These are phyloP conservation scores for Mormyrops boulengeri DNA, from an alignment of 2,797 vertebrate species.

Conservation along the genomic window DNA sequence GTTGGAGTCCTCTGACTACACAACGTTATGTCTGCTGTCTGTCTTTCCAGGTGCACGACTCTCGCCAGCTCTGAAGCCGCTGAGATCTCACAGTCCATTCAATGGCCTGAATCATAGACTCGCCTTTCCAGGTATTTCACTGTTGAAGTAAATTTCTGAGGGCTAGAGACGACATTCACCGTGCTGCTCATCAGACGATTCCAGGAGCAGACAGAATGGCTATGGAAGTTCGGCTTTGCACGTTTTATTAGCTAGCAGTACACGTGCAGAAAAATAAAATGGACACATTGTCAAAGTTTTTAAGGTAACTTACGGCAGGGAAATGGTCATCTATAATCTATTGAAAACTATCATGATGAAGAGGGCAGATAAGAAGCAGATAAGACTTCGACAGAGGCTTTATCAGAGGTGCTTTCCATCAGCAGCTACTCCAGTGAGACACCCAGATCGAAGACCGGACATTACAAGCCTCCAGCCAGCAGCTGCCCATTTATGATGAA, in stretches of 20 bases:
- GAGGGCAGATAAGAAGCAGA: not conserved
- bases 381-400: not conserved
- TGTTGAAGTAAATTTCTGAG: not conserved
- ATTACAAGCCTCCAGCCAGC: not conserved
- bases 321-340: not conserved
- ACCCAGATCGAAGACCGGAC: not conserved
- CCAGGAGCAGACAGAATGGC: not conserved
- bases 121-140: not conserved
- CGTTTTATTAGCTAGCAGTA: not conserved
- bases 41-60: not conserved
- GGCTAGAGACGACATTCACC: not conserved
- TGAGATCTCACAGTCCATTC: not conserved
- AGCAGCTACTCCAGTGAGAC: not conserved
- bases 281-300: not conserved
- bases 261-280: not conserved
- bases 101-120: not conserved
- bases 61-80: not conserved
- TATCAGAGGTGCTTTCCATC: conserved; percentile 3
- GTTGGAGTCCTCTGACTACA: not conserved
- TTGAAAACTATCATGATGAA: not conserved
- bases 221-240: not conserved
- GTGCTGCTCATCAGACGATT: not conserved
- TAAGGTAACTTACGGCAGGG: not conserved
- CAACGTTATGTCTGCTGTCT: not conserved
- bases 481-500: not conserved